Evolutionary conservation across 1,140 invertebrate genomes (phyloP).

Genomic region (Sitodiplosis mosellana): DNA sequence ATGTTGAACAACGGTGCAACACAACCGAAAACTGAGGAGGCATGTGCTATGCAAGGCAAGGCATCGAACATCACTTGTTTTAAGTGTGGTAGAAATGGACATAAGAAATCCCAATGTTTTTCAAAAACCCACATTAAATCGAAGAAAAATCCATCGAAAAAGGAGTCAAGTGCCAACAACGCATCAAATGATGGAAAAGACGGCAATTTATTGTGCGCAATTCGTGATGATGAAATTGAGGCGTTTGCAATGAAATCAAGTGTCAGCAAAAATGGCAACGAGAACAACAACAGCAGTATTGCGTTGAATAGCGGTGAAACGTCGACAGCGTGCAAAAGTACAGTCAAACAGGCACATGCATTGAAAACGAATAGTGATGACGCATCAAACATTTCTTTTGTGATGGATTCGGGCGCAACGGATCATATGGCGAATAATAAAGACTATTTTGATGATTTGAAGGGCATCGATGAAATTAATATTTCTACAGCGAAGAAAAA

Average conservation of each 20-base stretch:
- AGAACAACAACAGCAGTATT: too few relatives aligned
- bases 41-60: background rate
- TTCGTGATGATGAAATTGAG: too few relatives aligned
- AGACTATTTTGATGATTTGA: slow-evolving; percentile 5
- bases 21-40: background rate
- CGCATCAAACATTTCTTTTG: slow-evolving; percentile 4
- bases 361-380: background rate
- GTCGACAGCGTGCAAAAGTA: too few relatives aligned
- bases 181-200: too few relatives aligned
- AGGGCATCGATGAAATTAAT: slow-evolving; percentile 7
- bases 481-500: slow-evolving; percentile 9
- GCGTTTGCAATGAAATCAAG: too few relatives aligned
- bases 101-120: background rate
- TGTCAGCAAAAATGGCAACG: too few relatives aligned
- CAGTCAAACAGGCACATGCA: too few relatives aligned
- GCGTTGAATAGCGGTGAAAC: too few relatives aligned
- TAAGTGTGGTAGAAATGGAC: background rate
- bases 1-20: background rate
- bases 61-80: background rate
- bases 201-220: too few relatives aligned
- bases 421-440: slow-evolving; percentile 9
- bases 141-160: too few relatives aligned
- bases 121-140: too few relatives aligned
- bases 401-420: slow-evolving; percentile 13
- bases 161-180: too few relatives aligned